Percentiles rank a stretch among this genome's conserved stretches.
These are phyloP conservation scores for Agrypnus murinus DNA, from an alignment of 2,888 invertebrate species.

Conservation along the genomic window DNA sequence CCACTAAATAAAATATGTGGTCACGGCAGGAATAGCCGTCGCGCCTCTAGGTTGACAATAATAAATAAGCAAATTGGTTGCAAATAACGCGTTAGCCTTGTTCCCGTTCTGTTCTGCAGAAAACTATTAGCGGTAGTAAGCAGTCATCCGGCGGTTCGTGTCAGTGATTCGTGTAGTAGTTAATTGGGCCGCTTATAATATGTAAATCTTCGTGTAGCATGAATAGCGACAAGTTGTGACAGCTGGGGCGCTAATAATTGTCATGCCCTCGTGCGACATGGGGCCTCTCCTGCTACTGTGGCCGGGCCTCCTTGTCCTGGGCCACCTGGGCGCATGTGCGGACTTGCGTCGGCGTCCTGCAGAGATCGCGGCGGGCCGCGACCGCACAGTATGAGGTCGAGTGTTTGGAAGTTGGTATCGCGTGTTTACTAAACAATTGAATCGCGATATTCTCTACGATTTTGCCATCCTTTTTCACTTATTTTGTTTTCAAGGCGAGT, in stretches of 20 bases:
- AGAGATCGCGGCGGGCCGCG: constrained; percentile 52
- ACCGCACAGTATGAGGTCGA: constrained; percentile 57
- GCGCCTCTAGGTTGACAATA: constrained; percentile 26
- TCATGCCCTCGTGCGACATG: constrained; percentile 38
- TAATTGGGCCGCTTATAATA: constrained; percentile 38
- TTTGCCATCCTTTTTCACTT: constrained; percentile 2
- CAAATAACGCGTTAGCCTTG: constrained; percentile 38
- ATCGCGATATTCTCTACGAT: constrained; percentile 41
- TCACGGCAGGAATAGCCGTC: constrained; percentile 30
- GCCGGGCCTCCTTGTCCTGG: constrained; percentile 39
- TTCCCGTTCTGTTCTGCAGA: constrained; percentile 35
- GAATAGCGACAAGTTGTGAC: constrained; percentile 42
- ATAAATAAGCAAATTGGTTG: constrained; percentile 38
- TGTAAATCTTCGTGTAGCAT: constrained; percentile 40
- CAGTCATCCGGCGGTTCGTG: constrained; percentile 30
- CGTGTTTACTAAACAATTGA: constrained; percentile 31
- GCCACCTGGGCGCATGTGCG: constrained; percentile 50
- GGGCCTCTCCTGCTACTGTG: constrained; percentile 41
- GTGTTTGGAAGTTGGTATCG: constrained; percentile 40
- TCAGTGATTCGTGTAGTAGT: constrained; percentile 33
- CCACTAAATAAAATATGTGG: constrained; percentile 30
- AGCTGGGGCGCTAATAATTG: constrained; percentile 47
- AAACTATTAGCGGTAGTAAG: constrained; percentile 3
- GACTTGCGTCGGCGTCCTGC: constrained; percentile 49
- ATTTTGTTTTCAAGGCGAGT: not conserved